phyloP scores from a whole-genome alignment of 2,113 vertebrate species.

The Lasiurus borealis region DNA sequence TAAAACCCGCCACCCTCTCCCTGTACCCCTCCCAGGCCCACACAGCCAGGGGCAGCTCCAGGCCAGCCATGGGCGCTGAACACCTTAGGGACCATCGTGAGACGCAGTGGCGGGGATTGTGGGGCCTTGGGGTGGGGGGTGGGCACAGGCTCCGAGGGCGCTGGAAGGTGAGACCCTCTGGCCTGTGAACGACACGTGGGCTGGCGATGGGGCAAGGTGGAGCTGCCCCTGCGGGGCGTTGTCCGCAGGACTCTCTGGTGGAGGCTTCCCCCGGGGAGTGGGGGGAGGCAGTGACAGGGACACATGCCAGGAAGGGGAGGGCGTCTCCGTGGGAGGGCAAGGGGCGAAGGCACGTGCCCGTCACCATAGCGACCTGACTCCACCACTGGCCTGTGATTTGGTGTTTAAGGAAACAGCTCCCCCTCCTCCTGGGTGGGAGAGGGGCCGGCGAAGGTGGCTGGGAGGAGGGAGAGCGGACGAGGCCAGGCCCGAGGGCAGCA shows the following conservation, averaged over 20 bases:
- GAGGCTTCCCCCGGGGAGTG: not conserved
- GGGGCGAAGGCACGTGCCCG: not conserved
- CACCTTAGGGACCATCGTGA: not conserved
- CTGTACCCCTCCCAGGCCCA: fast-evolving
- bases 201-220: not conserved
- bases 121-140: not conserved
- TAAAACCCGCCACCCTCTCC: not conserved
- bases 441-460: slow-evolving; percentile 46
- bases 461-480: slow-evolving; percentile 77
- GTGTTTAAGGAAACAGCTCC: slow-evolving; percentile 72
- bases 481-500: slow-evolving; percentile 64
- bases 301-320: not conserved
- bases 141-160: not conserved
- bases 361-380: not conserved
- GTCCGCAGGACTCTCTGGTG: not conserved
- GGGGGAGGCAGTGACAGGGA: not conserved
- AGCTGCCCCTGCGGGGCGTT: not conserved
- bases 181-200: not conserved
- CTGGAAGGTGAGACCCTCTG: not conserved
- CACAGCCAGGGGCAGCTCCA: not conserved
- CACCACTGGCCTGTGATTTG: not conserved
- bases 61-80: no score
- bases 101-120: not conserved
- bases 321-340: not conserved
- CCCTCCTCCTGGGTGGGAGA: slow-evolving; percentile 69